Evolutionary conservation across 1,140 invertebrate genomes (phyloP).

Genomic region (Lepidostoma basale): DNA sequence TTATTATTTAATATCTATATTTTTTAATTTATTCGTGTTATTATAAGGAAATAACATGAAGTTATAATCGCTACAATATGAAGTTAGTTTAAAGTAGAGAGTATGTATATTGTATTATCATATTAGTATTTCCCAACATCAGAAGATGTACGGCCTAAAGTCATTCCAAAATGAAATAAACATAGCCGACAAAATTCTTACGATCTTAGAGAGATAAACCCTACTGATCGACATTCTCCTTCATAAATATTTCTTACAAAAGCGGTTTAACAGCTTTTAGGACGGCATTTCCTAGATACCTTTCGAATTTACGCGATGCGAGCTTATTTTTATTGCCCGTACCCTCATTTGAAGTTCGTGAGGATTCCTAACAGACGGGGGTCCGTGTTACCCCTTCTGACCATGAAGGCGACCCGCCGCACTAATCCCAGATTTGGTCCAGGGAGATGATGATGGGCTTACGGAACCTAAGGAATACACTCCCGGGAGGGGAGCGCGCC

Average conservation of each 20-base stretch:
- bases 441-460: constrained; percentile 43
- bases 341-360: constrained; percentile 44
- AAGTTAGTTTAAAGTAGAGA: too few species aligned
- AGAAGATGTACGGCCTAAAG: too few species aligned
- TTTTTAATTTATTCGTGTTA: too few species aligned
- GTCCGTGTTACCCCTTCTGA: constrained; percentile 40
- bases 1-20: too few species aligned
- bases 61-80: too few species aligned
- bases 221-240: constrained; percentile 18
- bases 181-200: constrained; percentile 6
- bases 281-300: constrained; percentile 27
- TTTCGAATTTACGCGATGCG: constrained; percentile 28
- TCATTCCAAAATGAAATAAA: constrained; percentile 10
- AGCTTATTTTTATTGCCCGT: constrained; percentile 41
- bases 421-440: constrained; percentile 41
- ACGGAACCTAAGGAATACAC: constrained; percentile 1
- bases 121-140: too few species aligned
- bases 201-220: constrained; percentile 22
- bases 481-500: background rate
- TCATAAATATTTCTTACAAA: constrained; percentile 37
- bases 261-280: constrained; percentile 42
- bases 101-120: too few species aligned
- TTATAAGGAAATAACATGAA: too few species aligned
- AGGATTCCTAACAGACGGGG: constrained; percentile 20
- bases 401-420: constrained; percentile 41